Base-by-base conservation (phyloP, 30 jellyfish, hydroid and myxozoan genomes). In the Catostylus mosaicus region DNA sequence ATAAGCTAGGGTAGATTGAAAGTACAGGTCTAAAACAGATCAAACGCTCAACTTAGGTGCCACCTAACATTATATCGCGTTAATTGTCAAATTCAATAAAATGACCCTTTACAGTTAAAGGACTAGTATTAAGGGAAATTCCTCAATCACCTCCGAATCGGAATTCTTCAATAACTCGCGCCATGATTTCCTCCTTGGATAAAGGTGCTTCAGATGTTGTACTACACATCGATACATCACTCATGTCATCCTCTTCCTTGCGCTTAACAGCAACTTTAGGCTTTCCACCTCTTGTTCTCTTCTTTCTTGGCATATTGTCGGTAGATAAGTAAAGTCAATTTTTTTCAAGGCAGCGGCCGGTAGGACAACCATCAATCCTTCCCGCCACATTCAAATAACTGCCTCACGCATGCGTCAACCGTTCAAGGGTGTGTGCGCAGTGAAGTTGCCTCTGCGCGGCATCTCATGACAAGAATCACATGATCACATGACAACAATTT, bases 141-240 rank as follows among this genome's bases (percentile, higher is more conserved):
- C n/a, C n/a, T 5, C 18, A 16, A 50, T 20, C 34, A 51, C 82
- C 68, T 37, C 67, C 59, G 51, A 64, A 79, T 22, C 40, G 52
- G 57, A 79, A 79, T 14, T 64, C 82, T 38, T 63, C 75, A 23
- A 79, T 43, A 20, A 79, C 30, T 9, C 67, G 81, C 79, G 86
- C 80, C 80, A 82, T 35, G 37, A 56, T 37, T 56, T 82, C 92
- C 26, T 82, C 92, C 59, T 70, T 69, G 26, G 86, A 20, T 31
- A 43, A 26, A 27, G 84, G 84, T 33, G 59, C 86, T 70, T 82
- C 92, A 4, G 92, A 82, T 30, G 75, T 54, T 51, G 63, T 52
- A 52, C 91, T 81, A 84, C 91, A 81, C 92, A 82, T 82, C 9
- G 92, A 82, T 27, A 82, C 75, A 54, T 82, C 92, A 64, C 80